Evolutionary conservation across 2,113 vertebrate species (phyloP).

Genomic region (Mola mola): DNA sequence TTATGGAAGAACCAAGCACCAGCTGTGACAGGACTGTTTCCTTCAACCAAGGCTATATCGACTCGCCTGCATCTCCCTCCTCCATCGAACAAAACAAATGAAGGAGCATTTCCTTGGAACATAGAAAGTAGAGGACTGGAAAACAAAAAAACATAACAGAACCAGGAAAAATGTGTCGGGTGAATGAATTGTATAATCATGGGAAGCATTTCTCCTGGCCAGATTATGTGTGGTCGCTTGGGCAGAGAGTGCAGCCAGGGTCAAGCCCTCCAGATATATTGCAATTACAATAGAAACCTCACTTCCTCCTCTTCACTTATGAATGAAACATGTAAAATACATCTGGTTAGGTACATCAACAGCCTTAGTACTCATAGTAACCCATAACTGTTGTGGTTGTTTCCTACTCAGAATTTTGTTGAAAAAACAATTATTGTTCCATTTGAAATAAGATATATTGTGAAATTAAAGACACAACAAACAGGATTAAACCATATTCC

Average conservation of each 20-base stretch:
- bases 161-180: conserved; percentile 34
- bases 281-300: too few relatives aligned
- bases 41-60: conserved; percentile 37
- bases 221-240: conserved; percentile 35
- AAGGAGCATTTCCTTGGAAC: conserved; percentile 47
- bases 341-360: too few relatives aligned
- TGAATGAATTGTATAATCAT: conserved; percentile 59
- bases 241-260: conserved; percentile 5
- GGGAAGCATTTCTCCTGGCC: conserved; percentile 30
- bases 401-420: too few relatives aligned
- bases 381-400: too few relatives aligned
- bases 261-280: conserved; percentile 2
- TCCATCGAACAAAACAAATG: conserved; percentile 63
- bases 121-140: conserved; percentile 26
- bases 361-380: too few relatives aligned
- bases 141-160: background rate
- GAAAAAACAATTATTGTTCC: too few relatives aligned
- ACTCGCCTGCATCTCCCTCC: conserved; percentile 20
- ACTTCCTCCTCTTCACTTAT: too few relatives aligned
- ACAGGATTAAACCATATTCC: too few relatives aligned
- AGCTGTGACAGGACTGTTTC: conserved; percentile 60
- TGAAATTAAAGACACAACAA: too few relatives aligned
- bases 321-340: too few relatives aligned
- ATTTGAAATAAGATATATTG: too few relatives aligned
- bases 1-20: conserved; percentile 44